These are phyloP conservation scores for Anadara kagoshimensis DNA, from an alignment of 1,140 invertebrate genomes.

Conservation along the genomic window DNA sequence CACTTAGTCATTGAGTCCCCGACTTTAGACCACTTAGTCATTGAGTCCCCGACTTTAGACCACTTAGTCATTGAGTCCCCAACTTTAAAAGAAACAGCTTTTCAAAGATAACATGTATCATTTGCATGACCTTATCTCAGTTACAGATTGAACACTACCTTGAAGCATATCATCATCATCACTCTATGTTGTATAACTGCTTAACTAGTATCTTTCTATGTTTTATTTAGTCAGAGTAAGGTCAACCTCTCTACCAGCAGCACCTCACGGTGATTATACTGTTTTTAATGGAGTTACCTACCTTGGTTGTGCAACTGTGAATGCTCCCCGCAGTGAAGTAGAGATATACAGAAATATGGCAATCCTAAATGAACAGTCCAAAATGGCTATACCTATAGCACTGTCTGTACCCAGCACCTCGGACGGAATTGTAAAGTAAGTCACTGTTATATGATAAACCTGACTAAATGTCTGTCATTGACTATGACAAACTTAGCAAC, in stretches of 20 bases:
- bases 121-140: too few species aligned
- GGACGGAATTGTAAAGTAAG: slow-evolving; percentile 79
- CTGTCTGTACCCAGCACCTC: slow-evolving; percentile 93
- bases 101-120: too few species aligned
- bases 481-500: too few species aligned
- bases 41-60: too few species aligned
- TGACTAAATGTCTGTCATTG: too few species aligned
- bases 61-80: too few species aligned
- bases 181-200: too few species aligned
- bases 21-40: too few species aligned
- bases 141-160: too few species aligned
- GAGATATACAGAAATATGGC: slow-evolving; percentile 97
- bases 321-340: slow-evolving; percentile 93
- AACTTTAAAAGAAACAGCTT: too few species aligned
- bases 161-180: too few species aligned
- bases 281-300: slow-evolving; percentile 95
- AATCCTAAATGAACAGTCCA: slow-evolving; percentile 87
- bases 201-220: background rate
- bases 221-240: slow-evolving; percentile 10
- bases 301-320: slow-evolving; percentile 93
- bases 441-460: background rate
- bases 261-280: slow-evolving; percentile 66
- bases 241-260: slow-evolving; percentile 60
- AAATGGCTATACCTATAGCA: slow-evolving; percentile 84
- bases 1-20: too few species aligned